Percentiles rank a stretch among this genome's conserved stretches.
phyloP scores from a whole-genome alignment of 1,140 invertebrate species.

The Brachionus asplanchnoidis region DNA sequence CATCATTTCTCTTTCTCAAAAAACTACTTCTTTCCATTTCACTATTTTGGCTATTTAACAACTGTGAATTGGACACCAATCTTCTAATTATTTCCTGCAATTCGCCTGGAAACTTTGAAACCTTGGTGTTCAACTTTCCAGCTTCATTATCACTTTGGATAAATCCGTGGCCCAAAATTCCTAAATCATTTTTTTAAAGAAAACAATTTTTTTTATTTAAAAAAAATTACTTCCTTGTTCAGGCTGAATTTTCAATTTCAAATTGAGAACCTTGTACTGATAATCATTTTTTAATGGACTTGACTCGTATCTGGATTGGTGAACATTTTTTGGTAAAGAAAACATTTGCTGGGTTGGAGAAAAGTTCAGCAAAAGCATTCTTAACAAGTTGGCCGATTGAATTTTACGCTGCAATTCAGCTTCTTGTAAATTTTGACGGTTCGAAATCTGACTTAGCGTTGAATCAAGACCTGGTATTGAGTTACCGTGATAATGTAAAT shows the following conservation, averaged over 20 bases:
- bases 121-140: not conserved
- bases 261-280: slow-evolving; percentile 26
- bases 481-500: slow-evolving; percentile 36
- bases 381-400: not conserved
- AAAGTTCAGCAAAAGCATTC: not conserved
- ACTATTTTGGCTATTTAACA: not conserved
- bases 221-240: not conserved
- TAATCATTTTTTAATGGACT: not conserved
- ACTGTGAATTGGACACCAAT: not conserved
- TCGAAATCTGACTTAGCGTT: not conserved
- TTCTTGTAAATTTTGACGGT: not conserved
- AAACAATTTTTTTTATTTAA: not conserved
- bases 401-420: not conserved
- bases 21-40: not conserved
- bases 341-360: not conserved
- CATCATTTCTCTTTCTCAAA: not conserved
- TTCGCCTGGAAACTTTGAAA: not conserved
- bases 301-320: not conserved
- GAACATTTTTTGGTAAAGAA: not conserved
- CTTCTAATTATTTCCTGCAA: slow-evolving; percentile 2
- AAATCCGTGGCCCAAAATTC: not conserved
- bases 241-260: not conserved
- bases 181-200: not conserved
- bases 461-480: not conserved
- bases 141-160: not conserved